Base-by-base conservation (phyloP, 2,888 invertebrate species). In the Andrena flavipes region DNA sequence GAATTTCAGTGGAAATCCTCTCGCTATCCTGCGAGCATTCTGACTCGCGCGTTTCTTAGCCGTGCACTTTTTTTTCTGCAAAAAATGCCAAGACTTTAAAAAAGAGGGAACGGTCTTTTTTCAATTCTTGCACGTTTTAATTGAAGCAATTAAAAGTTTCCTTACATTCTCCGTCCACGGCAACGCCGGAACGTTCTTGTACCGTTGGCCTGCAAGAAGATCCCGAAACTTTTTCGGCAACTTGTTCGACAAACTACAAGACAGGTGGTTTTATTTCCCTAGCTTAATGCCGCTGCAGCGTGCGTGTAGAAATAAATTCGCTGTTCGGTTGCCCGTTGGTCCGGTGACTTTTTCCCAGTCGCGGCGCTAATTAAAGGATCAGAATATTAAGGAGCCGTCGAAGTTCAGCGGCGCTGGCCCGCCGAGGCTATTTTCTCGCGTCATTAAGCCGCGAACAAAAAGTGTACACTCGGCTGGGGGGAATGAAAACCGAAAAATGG, bases 401-500 rank as follows among this genome's bases (percentile, higher is more conserved):
- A 79, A 79, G 64, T 76, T 29, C 13, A 60, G n/a, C 59, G n/a
- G 33, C 23, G 1, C 10, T 8, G 10, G 29, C 13, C 8, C 16
- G 23, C 0, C 42, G 54, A 35, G 7, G 54, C n/a, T 62, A 82
- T 71, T 76, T 51, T 76, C 59, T 56, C 76, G 76, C 82, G 63
- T 73, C 82, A 68, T 80, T 80, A 81, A 80, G 67, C 65, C 82
- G 62, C 30, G 54, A 68, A 80, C 48, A 80, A 80, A 81, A 80
- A 80, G 65, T 80, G 56, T 80, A 80, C 72, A 67, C 62, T 29
- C 54, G 29, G 56, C 23, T 13, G 26, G 26, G 7, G 26, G n/a
- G 51, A 67, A 23, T 3, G 70, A 42, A 80, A 79, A 65, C 35
- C 26, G 63, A 63, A 60, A 76, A 70, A 75, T 75, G 59, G 68